phyloP scores from a whole-genome alignment of 2,888 invertebrate genomes.

The Luperina testacea region DNA sequence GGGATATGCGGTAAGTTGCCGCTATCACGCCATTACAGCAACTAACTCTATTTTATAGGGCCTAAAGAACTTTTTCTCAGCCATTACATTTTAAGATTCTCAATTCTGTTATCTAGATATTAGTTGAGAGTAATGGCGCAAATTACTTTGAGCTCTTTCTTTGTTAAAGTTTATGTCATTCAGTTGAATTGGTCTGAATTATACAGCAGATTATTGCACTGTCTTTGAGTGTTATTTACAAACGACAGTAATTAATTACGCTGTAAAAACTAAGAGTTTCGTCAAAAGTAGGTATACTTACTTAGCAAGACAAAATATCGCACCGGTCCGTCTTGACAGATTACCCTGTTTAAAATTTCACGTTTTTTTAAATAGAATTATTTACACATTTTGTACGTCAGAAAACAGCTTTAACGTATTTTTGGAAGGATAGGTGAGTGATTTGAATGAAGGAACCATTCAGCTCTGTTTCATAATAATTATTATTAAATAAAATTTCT shows the following conservation, averaged over 20 bases:
- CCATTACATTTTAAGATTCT: conserved; percentile 60
- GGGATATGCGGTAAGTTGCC: conserved; percentile 66
- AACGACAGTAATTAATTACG: neutral
- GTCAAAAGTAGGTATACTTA: neutral
- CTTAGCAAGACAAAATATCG: neutral
- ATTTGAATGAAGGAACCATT: neutral
- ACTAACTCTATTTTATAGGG: conserved; percentile 66
- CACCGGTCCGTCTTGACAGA: neutral
- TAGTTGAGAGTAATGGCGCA: conserved; percentile 36
- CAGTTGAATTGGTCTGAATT: conserved; percentile 29
- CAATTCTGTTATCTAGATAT: conserved; percentile 53
- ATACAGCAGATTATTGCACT: conserved; percentile 16
- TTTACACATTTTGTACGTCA: neutral
- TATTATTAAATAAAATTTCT: neutral
- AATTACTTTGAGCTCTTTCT: conserved; percentile 36
- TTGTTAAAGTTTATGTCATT: conserved; percentile 37
- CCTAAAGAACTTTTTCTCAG: conserved; percentile 60
- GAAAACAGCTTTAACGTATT: neutral
- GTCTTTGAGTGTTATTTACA: conserved; percentile 7
- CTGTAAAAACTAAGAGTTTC: neutral
- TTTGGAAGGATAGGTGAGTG: neutral
- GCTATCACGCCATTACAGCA: conserved; percentile 64
- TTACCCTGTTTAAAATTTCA: neutral
- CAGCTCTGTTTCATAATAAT: neutral
- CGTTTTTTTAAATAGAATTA: neutral